phyloP scores from a whole-genome alignment of 2,113 vertebrate species.

The Accipiter cooperii region DNA sequence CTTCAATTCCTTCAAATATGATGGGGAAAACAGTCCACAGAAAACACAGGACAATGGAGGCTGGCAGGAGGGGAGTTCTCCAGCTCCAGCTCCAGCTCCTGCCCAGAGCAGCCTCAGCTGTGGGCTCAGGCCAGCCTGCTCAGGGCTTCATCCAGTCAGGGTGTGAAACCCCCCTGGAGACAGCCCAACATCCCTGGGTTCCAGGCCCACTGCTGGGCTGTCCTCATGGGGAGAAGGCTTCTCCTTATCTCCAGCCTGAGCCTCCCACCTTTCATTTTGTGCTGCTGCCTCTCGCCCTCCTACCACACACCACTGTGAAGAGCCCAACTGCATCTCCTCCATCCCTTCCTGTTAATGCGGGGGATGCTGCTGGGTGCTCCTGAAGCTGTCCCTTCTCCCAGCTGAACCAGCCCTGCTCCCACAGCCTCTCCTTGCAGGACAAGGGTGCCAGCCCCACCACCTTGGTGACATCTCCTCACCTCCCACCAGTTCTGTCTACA shows the following conservation, averaged over 20 bases:
- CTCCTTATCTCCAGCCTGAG: not conserved
- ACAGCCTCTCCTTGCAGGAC: not conserved
- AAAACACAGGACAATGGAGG: not conserved
- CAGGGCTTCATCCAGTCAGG: not conserved
- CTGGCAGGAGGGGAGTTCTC: not conserved
- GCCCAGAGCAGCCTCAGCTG: not conserved
- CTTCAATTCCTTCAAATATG: not conserved
- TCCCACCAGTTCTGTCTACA: not conserved
- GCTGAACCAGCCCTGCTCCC: not conserved
- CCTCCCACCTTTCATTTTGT: not conserved
- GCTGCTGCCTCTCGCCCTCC: fast-evolving
- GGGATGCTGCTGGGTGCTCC: not conserved
- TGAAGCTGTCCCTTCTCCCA: not conserved
- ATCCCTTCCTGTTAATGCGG: fast-evolving
- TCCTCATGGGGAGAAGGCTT: not conserved
- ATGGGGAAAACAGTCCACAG: not conserved
- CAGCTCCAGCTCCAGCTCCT: not conserved
- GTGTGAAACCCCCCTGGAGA: fast-evolving
- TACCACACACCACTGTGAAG: fast-evolving
- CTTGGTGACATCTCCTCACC: not conserved
- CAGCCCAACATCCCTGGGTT: fast-evolving
- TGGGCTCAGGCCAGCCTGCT: not conserved
- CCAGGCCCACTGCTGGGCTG: fast-evolving
- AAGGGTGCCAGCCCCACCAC: not conserved
- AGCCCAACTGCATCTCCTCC: fast-evolving